A percentile compares a stretch with the other conserved stretches of the same genome.
These are phyloP conservation scores for Falco biarmicus DNA, from an alignment of 2,797 vertebrate species.

Conservation along the genomic window DNA sequence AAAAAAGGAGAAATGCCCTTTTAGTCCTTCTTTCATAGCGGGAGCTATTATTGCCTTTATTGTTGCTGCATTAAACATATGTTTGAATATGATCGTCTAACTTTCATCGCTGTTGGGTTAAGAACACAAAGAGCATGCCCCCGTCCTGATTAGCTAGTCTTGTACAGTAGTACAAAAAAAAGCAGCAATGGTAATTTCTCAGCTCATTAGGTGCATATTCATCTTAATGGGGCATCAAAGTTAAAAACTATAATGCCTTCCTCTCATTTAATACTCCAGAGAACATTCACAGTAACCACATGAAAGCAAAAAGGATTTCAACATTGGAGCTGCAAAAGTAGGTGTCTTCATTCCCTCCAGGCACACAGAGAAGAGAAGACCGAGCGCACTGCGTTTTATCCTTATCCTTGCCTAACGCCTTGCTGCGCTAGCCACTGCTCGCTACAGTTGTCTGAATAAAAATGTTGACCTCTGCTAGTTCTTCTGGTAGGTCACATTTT, in stretches of 20 bases:
- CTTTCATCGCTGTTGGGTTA: conserved; percentile 46
- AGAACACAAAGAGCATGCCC: conserved; percentile 46
- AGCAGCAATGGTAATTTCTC: conserved; percentile 68
- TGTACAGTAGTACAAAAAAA: conserved; percentile 16
- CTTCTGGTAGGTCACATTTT: neutral
- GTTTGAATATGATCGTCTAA: conserved; percentile 53
- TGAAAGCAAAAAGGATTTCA: conserved; percentile 74
- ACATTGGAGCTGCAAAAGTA: conserved; percentile 50
- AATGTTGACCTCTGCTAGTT: neutral
- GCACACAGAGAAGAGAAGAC: conserved; percentile 16
- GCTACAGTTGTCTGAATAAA: neutral
- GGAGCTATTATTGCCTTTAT: conserved; percentile 51
- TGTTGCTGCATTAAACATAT: conserved; percentile 60
- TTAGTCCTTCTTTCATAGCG: conserved; percentile 30
- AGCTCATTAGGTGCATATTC: conserved; percentile 78
- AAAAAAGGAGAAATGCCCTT: neutral
- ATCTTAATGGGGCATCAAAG: conserved; percentile 78
- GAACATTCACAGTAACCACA: conserved; percentile 69
- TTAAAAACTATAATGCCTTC: conserved; percentile 78
- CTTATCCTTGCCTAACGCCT: neutral
- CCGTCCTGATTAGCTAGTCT: conserved; percentile 39
- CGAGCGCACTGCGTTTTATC: conserved; percentile 16
- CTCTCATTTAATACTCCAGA: conserved; percentile 75
- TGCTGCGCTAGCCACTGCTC: neutral
- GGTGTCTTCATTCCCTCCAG: conserved; percentile 68